phyloP scores from a whole-genome alignment of 2,797 vertebrate genomes.

The Cheracebus regulus region DNA sequence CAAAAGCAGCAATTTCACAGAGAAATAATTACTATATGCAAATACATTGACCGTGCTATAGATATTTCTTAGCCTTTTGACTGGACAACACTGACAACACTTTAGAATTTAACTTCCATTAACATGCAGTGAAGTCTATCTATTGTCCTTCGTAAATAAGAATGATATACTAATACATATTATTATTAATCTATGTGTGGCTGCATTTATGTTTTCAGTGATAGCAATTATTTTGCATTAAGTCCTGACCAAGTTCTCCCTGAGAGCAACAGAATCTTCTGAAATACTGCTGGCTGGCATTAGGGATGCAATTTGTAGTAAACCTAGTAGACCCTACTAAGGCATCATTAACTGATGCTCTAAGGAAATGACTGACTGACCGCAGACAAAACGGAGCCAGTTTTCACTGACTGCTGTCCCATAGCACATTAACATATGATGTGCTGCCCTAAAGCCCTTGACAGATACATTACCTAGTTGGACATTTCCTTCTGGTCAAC shows the following conservation, averaged over 20 bases:
- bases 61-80: background rate
- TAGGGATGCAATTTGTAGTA: slow-evolving; percentile 31
- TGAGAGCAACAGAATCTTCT: slow-evolving; percentile 54
- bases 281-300: background rate
- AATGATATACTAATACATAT: background rate
- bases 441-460: background rate
- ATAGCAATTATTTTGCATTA: slow-evolving; percentile 21
- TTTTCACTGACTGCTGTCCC: background rate
- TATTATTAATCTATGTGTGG: background rate
- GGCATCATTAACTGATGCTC: slow-evolving; percentile 30
- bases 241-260: slow-evolving; percentile 21
- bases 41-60: slow-evolving; percentile 18
- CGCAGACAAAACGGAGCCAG: slow-evolving; percentile 40
- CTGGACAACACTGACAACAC: background rate
- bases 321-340: background rate
- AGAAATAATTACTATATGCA: slow-evolving; percentile 25
- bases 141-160: slow-evolving; percentile 5
- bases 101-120: slow-evolving; percentile 34
- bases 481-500: slow-evolving; percentile 37
- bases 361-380: slow-evolving; percentile 57
- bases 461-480: background rate
- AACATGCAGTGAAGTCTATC: background rate
- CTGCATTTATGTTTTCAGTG: slow-evolving; percentile 54
- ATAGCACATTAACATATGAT: background rate
- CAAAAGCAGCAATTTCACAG: background rate